Percentiles rank a stretch among this genome's conserved stretches.
Evolutionary conservation across 2,113 vertebrate genomes (phyloP).

Genomic region (Urocitellus parryii): DNA sequence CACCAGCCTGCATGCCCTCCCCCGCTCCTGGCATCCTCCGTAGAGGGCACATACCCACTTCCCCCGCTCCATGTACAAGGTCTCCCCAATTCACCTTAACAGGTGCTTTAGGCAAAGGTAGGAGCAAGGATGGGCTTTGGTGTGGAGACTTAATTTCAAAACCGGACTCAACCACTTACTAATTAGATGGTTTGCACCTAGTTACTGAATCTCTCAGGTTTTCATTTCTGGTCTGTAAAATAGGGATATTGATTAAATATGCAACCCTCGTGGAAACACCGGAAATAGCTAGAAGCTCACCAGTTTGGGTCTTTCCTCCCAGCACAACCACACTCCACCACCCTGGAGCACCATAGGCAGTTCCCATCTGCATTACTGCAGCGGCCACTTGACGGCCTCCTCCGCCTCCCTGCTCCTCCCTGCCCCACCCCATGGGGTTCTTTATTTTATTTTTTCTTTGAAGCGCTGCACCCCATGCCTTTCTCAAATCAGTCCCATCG

Average conservation of each 20-base stretch:
- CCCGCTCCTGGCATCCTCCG: too few species aligned
- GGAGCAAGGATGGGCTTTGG: neutral
- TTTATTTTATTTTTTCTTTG: neutral
- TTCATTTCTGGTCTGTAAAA: conserved; percentile 30
- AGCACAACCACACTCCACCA: neutral
- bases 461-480: neutral
- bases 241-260: neutral
- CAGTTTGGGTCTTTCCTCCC: neutral
- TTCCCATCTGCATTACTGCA: neutral
- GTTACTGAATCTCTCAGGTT: conserved; percentile 4
- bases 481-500: neutral
- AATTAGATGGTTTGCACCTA: neutral
- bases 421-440: neutral
- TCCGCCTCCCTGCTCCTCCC: neutral
- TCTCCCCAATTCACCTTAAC: neutral
- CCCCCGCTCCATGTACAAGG: neutral
- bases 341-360: too few species aligned
- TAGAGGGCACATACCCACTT: neutral
- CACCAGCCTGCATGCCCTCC: neutral
- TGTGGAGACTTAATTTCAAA: neutral
- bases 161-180: neutral
- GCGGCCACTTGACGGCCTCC: neutral
- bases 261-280: neutral
- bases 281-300: neutral
- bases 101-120: neutral